Percentiles rank a stretch among this genome's conserved stretches.
Evolutionary conservation across 2,888 invertebrate genomes (phyloP).

Genomic region (Sacculina carcini): DNA sequence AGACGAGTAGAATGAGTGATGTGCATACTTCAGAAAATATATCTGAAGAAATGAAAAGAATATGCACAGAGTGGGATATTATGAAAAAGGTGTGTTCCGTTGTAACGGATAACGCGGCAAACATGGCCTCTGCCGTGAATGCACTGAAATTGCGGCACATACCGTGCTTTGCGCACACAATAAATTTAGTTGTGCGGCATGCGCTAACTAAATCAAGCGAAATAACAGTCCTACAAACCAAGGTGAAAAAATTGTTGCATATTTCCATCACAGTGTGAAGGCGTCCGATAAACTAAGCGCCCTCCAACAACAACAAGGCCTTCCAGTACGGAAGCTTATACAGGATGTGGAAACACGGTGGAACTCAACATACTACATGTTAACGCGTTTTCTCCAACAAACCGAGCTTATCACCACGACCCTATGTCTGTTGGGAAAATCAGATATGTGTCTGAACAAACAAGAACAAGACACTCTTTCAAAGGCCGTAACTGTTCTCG

Average conservation of each 20-base stretch:
- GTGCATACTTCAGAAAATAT: no score
- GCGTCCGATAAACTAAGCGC: no score
- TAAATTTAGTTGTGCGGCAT: not conserved
- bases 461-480: not conserved
- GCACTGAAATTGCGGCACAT: no score
- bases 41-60: not conserved
- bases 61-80: constrained; percentile 1
- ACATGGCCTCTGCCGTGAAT: no score
- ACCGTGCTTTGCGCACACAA: no score
- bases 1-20: no score
- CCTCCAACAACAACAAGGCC: not conserved
- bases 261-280: constrained; percentile 4
- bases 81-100: not conserved
- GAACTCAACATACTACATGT: no score
- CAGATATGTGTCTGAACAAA: constrained; percentile 1
- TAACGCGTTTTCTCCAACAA: no score
- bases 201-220: constrained; percentile 2
- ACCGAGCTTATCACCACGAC: constrained; percentile 4
- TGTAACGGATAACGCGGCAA: no score
- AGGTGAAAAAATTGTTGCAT: not conserved
- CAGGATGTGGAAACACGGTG: constrained; percentile 5
- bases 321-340: constrained; percentile 5
- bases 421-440: constrained; percentile 4
- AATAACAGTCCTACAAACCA: not conserved
- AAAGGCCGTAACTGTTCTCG: not conserved